Percentiles rank a stretch among this genome's conserved stretches.
These are phyloP conservation scores for Gonatopus flavifemur DNA, from an alignment of 1,140 invertebrate genomes.

Conservation along the genomic window DNA sequence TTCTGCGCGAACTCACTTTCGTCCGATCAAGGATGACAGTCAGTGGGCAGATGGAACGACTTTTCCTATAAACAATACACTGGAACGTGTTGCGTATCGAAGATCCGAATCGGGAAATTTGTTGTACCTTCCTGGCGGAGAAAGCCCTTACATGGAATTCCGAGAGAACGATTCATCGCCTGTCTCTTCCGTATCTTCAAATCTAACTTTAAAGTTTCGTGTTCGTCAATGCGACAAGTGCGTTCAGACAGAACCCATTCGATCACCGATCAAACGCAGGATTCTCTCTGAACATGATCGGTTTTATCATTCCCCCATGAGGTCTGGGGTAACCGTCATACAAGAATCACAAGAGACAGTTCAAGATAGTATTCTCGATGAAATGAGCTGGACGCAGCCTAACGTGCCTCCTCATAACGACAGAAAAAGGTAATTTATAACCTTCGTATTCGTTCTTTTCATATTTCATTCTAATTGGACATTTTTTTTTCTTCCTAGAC, in stretches of 20 bases:
- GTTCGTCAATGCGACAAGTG: slow-evolving; percentile 62
- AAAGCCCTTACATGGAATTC: slow-evolving; percentile 62
- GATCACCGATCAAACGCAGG: slow-evolving; percentile 49
- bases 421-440: slow-evolving; percentile 48
- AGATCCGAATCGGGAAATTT: slow-evolving; percentile 52
- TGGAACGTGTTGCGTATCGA: slow-evolving; percentile 61
- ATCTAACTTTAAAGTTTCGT: slow-evolving; percentile 60
- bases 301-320: slow-evolving; percentile 40
- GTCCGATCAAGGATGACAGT: slow-evolving; percentile 67
- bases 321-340: slow-evolving; percentile 33
- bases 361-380: slow-evolving; percentile 44
- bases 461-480: too few relatives aligned
- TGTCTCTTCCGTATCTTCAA: slow-evolving; percentile 32
- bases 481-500: slow-evolving; percentile 40
- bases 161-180: slow-evolving; percentile 40
- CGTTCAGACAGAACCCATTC: slow-evolving; percentile 60
- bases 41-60: slow-evolving; percentile 66
- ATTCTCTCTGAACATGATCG: slow-evolving; percentile 49
- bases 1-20: slow-evolving; percentile 74
- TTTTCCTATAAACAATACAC: slow-evolving; percentile 66
- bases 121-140: slow-evolving; percentile 51
- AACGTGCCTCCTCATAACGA: slow-evolving; percentile 48
- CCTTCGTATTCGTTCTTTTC: background rate
- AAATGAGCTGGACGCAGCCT: slow-evolving; percentile 36
- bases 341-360: slow-evolving; percentile 31